Evolutionary conservation across 2,888 invertebrate species (phyloP).

Genomic region (Apoderus coryli): DNA sequence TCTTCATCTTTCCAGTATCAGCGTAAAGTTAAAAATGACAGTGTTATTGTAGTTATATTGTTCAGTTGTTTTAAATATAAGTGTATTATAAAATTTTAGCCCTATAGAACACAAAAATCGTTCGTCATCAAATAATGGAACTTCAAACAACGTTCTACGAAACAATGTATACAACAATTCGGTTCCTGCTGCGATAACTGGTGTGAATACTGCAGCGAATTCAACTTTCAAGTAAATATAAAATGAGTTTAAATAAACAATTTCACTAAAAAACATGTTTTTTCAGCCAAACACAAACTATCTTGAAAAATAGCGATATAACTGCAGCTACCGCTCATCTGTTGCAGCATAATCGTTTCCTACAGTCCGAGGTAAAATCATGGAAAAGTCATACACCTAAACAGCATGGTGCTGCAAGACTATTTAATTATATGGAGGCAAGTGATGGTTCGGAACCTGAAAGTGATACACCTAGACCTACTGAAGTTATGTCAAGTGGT

Average conservation of each 20-base stretch:
- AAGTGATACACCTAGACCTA: conserved; percentile 31
- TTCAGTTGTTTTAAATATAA: conserved; percentile 1
- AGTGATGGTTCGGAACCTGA: conserved; percentile 52
- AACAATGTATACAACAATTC: conserved; percentile 20
- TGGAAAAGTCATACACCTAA: conserved; percentile 29
- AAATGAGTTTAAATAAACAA: too few relatives aligned
- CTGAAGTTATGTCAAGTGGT: conserved; percentile 28
- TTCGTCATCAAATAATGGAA: conserved; percentile 3
- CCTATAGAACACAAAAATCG: conserved; percentile 5
- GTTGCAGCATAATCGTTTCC: conserved; percentile 28
- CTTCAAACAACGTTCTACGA: conserved; percentile 22
- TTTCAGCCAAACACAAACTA: conserved; percentile 15
- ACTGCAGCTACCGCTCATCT: conserved; percentile 28
- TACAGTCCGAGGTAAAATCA: conserved; percentile 27
- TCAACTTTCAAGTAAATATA: too few relatives aligned
- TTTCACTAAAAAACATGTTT: too few relatives aligned
- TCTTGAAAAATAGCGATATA: conserved; percentile 25
- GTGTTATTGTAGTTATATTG: too few relatives aligned
- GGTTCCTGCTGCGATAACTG: conserved; percentile 20
- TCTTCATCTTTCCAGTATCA: too few relatives aligned
- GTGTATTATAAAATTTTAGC: conserved; percentile 2
- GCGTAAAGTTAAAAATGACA: too few relatives aligned
- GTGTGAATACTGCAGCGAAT: too few relatives aligned
- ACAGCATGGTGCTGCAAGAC: conserved; percentile 48
- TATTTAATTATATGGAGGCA: conserved; percentile 61